A percentile compares a stretch with the other conserved stretches of the same genome.
These are phyloP conservation scores for Machaerirhynchus nigripectus DNA, from an alignment of 2,113 vertebrate genomes.

Conservation along the genomic window DNA sequence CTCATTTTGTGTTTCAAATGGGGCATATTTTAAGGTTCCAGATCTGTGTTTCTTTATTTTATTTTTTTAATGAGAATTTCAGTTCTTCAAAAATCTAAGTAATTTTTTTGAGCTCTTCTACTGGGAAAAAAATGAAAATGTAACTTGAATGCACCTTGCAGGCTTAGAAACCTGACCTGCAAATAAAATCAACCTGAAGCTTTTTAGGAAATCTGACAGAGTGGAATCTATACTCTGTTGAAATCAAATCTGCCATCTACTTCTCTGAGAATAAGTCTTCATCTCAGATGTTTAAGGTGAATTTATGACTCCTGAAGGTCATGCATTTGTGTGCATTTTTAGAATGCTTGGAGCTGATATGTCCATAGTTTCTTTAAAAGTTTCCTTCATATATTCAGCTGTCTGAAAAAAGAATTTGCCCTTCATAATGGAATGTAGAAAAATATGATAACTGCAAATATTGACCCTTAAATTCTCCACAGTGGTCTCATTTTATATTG, in stretches of 20 bases:
- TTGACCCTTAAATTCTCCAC: background rate
- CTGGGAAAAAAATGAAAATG: background rate
- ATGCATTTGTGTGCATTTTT: background rate
- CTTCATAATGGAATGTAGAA: background rate
- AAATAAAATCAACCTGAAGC: constrained; percentile 10
- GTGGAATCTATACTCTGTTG: background rate
- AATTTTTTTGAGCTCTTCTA: background rate
- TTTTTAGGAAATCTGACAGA: background rate
- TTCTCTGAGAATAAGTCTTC: constrained; percentile 2
- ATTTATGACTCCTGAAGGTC: background rate
- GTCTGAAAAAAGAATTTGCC: background rate
- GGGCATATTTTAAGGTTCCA: background rate
- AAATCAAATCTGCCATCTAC: constrained; percentile 30
- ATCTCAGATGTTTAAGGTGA: background rate
- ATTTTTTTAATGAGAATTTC: background rate
- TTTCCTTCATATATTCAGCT: background rate
- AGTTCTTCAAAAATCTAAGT: background rate
- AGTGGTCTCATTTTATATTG: background rate
- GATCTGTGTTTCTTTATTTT: background rate
- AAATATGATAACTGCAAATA: background rate
- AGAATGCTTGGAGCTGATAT: background rate
- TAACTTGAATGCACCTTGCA: background rate
- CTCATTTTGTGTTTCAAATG: background rate
- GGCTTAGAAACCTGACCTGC: background rate
- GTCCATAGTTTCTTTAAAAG: background rate